Conservation (phyloP, 2,113 vertebrate species). For the Emydura subglobosa region DNA sequence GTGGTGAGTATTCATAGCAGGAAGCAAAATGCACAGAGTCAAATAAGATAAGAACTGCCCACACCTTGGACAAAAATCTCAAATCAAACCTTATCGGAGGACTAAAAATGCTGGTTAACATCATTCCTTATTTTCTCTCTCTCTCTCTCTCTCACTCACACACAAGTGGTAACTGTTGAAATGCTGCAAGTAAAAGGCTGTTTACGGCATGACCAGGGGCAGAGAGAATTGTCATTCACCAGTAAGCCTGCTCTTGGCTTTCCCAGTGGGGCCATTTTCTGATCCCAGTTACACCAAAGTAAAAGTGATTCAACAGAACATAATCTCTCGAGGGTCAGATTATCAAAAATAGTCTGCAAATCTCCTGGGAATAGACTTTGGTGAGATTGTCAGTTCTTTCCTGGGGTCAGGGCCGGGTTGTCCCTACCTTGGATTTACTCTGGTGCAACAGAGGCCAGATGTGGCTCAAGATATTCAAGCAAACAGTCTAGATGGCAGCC, state of each 20-base stretch:
- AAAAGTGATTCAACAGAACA: slow-evolving; percentile 17
- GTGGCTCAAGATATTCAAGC: background rate
- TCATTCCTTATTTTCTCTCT: background rate
- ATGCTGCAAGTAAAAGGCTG: slow-evolving; percentile 52
- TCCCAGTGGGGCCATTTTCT: slow-evolving; percentile 23
- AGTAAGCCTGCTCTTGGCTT: background rate
- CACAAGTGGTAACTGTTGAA: slow-evolving; percentile 46
- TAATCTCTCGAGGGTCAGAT: background rate
- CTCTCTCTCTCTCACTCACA: too few species aligned
- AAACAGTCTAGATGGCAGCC: background rate
- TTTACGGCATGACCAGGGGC: slow-evolving; percentile 34
- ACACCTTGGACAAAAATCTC: background rate
- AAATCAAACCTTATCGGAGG: background rate
- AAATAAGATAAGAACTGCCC: background rate
- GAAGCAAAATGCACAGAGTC: background rate
- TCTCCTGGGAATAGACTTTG: background rate
- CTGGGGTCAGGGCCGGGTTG: background rate
- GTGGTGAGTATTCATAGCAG: background rate
- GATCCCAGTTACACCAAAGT: background rate
- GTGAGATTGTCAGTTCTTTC: background rate
- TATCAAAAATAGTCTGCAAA: background rate
- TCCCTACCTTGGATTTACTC: too few species aligned
- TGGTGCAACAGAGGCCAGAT: background rate
- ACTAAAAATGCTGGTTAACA: background rate
- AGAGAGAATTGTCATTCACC: slow-evolving; percentile 60